Conservation (phyloP, 2,113 vertebrate genomes). For the Psophia crepitans region DNA sequence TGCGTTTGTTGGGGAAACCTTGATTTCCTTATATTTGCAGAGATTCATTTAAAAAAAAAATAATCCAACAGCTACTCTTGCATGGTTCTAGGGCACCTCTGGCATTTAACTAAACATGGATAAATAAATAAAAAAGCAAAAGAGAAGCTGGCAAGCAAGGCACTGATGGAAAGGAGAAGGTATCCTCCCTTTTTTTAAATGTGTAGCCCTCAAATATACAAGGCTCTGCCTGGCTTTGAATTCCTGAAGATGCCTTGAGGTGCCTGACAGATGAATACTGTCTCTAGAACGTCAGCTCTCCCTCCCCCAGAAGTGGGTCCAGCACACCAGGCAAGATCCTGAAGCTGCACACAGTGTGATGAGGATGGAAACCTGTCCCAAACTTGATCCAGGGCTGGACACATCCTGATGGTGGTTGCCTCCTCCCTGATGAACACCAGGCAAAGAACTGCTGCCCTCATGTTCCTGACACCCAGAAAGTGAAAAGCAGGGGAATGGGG, state of each 20-base stretch:
- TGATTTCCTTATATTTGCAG: background rate
- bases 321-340: background rate
- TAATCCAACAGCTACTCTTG: background rate
- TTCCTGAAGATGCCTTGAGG: background rate
- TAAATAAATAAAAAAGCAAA: background rate
- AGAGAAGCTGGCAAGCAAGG: background rate
- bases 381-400: background rate
- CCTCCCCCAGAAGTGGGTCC: too few relatives aligned
- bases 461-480: background rate
- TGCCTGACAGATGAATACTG: background rate
- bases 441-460: background rate
- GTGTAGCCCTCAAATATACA: background rate
- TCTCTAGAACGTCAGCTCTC: background rate
- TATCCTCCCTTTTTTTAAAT: background rate
- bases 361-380: background rate
- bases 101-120: background rate
- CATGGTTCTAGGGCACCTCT: background rate
- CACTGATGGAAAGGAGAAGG: background rate
- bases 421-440: background rate
- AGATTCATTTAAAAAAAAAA: background rate
- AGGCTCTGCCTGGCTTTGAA: background rate
- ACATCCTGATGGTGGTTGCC: background rate
- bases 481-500: too few relatives aligned
- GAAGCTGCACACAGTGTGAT: background rate
- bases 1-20: background rate